phyloP scores from a whole-genome alignment of 2,113 vertebrate genomes.

The Noctilio leporinus region DNA sequence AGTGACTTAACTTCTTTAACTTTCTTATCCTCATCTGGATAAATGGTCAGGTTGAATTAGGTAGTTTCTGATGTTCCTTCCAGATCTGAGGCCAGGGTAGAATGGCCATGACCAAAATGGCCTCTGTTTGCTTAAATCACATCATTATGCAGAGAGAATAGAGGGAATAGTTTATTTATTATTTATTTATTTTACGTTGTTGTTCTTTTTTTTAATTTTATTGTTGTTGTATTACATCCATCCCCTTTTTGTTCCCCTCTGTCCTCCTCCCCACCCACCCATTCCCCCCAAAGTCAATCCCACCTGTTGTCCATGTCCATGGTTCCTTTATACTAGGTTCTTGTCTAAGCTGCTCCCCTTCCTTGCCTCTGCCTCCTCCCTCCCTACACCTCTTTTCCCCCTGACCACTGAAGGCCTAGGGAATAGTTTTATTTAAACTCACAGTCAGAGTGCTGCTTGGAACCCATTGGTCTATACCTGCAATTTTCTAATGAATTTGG shows the following conservation, averaged over 20 bases:
- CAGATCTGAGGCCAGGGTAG: not conserved
- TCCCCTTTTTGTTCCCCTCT: no score
- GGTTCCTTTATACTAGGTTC: no score
- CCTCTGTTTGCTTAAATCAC: not conserved
- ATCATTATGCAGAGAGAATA: not conserved
- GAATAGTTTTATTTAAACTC: not conserved
- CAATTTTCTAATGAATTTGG: not conserved
- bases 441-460: not conserved
- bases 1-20: not conserved
- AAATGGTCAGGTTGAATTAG: not conserved
- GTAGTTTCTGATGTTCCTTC: not conserved
- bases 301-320: no score
- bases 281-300: no score
- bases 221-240: no score
- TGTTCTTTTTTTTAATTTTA: no score
- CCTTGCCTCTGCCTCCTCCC: no score
- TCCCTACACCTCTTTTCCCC: no score
- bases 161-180: not conserved
- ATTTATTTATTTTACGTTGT: no score
- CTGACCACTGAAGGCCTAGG: no score
- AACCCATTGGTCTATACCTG: not conserved
- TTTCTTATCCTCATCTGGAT: not conserved
- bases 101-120: not conserved
- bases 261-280: no score
- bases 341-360: no score